These are phyloP conservation scores for Habroteleia sp. DNA, from an alignment of 2,888 invertebrate species.

Conservation along the genomic window DNA sequence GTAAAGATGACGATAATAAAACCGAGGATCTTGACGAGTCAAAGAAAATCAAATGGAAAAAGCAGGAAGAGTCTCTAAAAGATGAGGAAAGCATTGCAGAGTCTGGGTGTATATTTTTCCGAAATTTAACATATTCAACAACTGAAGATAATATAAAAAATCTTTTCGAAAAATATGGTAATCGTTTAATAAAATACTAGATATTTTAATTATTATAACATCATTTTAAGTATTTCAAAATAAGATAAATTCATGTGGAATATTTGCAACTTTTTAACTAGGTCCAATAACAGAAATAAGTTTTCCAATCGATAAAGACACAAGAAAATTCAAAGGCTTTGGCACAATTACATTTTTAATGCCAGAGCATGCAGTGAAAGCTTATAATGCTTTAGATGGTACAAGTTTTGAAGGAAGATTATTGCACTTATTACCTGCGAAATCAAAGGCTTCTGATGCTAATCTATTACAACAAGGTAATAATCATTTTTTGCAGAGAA, in stretches of 20 bases:
- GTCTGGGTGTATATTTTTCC: conserved; percentile 94
- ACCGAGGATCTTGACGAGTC: conserved; percentile 28
- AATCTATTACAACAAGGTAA: conserved; percentile 75
- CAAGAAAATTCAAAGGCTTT: conserved; percentile 94
- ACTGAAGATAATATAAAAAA: conserved; percentile 92
- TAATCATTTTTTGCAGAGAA: no score
- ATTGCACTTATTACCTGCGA: conserved; percentile 95
- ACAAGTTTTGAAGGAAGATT: conserved; percentile 94
- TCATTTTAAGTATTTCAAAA: no score
- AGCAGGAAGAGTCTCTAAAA: conserved; percentile 84
- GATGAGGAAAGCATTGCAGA: conserved; percentile 91
- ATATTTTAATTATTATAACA: no score
- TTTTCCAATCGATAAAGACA: conserved; percentile 91
- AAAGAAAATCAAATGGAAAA: conserved; percentile 83
- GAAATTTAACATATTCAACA: conserved; percentile 93
- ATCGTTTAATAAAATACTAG: no score
- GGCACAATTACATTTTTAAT: conserved; percentile 95
- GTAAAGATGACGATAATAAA: conserved; percentile 74
- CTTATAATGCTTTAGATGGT: conserved; percentile 95
- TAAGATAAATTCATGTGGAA: no score
- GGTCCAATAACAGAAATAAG: conserved; percentile 93
- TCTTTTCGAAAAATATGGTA: conserved; percentile 92
- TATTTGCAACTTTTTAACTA: no score
- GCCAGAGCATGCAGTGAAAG: conserved; percentile 96
- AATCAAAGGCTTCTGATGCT: conserved; percentile 83